Evolutionary conservation across 2,113 vertebrate genomes (phyloP).

Genomic region (Romanogobio albipinnatus): DNA sequence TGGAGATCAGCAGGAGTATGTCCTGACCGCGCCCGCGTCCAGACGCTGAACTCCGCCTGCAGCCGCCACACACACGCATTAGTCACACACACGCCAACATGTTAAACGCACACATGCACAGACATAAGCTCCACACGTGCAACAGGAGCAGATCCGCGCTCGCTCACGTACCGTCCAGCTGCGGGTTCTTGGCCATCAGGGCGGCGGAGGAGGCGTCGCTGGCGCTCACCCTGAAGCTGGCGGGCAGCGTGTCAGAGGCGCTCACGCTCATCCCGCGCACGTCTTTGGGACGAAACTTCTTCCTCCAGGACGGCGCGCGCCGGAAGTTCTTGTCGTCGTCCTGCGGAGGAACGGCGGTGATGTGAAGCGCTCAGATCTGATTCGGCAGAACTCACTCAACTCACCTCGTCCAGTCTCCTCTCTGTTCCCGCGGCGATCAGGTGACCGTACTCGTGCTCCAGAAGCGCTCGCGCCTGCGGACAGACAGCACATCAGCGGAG

Average conservation of each 20-base stretch:
- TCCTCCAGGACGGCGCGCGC: conserved; percentile 95
- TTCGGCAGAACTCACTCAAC: not conserved
- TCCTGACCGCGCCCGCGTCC: conserved; percentile 96
- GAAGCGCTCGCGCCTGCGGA: conserved; percentile 83
- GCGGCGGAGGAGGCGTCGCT: conserved; percentile 74
- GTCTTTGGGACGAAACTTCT: conserved; percentile 97
- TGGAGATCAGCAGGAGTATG: conserved; percentile 93
- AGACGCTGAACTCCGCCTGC: conserved; percentile 85
- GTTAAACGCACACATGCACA: no score
- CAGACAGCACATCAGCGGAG: not conserved
- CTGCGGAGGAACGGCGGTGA: conserved; percentile 62
- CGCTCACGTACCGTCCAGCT: conserved; percentile 86
- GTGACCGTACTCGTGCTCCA: conserved; percentile 92
- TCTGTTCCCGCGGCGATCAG: conserved; percentile 90
- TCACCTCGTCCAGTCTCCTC: conserved; percentile 90
- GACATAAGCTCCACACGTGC: no score
- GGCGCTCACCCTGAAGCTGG: conserved; percentile 91
- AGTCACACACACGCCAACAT: not conserved
- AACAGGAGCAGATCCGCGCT: no score
- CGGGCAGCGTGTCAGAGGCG: conserved; percentile 91
- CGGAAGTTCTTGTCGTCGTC: conserved; percentile 97
- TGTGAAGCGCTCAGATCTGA: not conserved
- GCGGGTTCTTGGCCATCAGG: conserved; percentile 94
- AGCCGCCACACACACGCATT: conserved; percentile 25
- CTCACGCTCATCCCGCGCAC: conserved; percentile 85